Base-by-base conservation (phyloP, 2,888 invertebrate species). In the Electrophaes corylata region DNA sequence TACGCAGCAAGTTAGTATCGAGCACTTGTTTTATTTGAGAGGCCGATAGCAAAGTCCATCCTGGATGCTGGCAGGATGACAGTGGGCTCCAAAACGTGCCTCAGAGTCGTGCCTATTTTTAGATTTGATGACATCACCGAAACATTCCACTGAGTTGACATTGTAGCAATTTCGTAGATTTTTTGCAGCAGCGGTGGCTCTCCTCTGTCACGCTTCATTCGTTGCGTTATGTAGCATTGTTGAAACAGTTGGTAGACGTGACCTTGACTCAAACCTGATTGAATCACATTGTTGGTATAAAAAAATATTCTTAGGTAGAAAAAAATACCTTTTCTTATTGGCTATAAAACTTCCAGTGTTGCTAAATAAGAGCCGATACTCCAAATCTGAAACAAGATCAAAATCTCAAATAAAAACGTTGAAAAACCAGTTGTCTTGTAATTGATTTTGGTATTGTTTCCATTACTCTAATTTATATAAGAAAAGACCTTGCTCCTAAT, bases 81-180 rank as follows among this genome's bases (percentile, higher is more conserved):
- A 76, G 83, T 80, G 79, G 74, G 75, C 78, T 76, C 76, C 76
- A 76, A 72, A 77, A 69, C 71, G 74, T 73, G 73, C 78, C 74
- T 70, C 81, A 47, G 56, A 60, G 58, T 79, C 79, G 79, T 74
- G 76, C 78, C 82, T 88, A 89, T 87, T 84, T 89, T 84, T 88
- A 87, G 87, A 78, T 51, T 71, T 82, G 84, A 88, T 83, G 81
- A 77, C 81, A 83, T 78, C 74, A 70, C 73, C 75, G 64, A 83
- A 84, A 81, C 79, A 86, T 87, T 79, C 77, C 78, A 79, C 78
- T 81, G 78, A 75, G 76, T 80, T 76, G 76, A 72, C 49, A 49
- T 49, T 49, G 49, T 29, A 18, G 19, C 72, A 78, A 78, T 79
- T 81, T 76, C 60, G 67, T 74, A 16, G 49, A 31, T 72, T 75